phyloP scores from a whole-genome alignment of 2,888 invertebrate genomes.

The Stramonita haemastoma region DNA sequence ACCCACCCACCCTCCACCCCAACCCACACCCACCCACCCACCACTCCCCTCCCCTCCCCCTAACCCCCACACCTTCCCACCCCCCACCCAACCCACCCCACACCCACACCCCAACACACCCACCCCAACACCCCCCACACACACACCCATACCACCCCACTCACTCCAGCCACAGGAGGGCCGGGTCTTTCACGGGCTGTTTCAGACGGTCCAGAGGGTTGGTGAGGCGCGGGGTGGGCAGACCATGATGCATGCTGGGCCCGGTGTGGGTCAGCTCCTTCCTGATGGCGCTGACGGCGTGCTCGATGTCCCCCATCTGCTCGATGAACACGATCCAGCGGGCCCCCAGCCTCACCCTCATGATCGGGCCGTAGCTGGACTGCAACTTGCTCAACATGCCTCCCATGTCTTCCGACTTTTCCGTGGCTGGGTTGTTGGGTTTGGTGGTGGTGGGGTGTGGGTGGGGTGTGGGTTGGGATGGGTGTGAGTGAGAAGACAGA shows the following conservation, averaged over 20 bases:
- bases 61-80: too few relatives aligned
- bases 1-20: too few relatives aligned
- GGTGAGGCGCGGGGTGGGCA: neutral
- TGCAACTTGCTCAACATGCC: conserved; percentile 13
- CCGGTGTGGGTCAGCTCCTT: neutral
- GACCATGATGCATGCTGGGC: too few relatives aligned
- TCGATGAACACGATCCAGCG: conserved; percentile 16
- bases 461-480: neutral
- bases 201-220: neutral
- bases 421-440: neutral
- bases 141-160: neutral
- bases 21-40: too few relatives aligned
- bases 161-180: conserved; percentile 4
- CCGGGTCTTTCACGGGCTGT: neutral
- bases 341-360: neutral
- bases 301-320: conserved; percentile 19
- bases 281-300: neutral
- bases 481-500: neutral
- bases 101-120: neutral
- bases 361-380: neutral
- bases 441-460: neutral
- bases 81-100: too few relatives aligned
- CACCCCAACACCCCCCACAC: neutral
- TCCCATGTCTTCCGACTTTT: conserved; percentile 6
- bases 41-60: too few relatives aligned